Evolutionary conservation across 2,113 vertebrate genomes (phyloP).

Genomic region (Noctilio leporinus): DNA sequence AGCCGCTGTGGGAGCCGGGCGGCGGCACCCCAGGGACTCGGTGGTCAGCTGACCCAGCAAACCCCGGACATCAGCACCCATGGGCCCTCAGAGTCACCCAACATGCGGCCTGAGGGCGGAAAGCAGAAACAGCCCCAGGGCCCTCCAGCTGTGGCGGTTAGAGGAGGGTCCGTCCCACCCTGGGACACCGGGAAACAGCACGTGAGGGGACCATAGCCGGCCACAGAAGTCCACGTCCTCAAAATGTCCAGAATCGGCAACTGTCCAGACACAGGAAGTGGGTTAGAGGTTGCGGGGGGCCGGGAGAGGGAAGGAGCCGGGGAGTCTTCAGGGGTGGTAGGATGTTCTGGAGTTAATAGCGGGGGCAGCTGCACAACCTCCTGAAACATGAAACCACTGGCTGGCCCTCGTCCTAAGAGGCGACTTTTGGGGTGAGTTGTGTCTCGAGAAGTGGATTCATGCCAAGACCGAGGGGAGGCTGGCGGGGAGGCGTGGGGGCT

Average conservation of each 20-base stretch:
- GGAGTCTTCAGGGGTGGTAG: rapidly evolving
- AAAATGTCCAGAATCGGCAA: rapidly evolving
- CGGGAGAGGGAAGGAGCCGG: rapidly evolving
- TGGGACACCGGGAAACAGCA: rapidly evolving
- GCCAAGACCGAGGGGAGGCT: rapidly evolving
- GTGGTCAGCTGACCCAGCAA: rapidly evolving
- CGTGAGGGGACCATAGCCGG: rapidly evolving
- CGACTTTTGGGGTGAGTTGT: rapidly evolving
- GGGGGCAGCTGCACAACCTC: rapidly evolving
- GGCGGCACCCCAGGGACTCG: rapidly evolving
- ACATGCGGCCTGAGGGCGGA: too few species aligned
- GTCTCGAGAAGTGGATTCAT: not conserved
- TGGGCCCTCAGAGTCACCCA: too few species aligned
- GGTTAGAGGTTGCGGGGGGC: rapidly evolving
- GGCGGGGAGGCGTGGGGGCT: too few species aligned
- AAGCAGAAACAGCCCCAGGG: rapidly evolving
- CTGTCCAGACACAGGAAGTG: rapidly evolving
- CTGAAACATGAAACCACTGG: not conserved
- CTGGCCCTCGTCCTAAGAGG: rapidly evolving
- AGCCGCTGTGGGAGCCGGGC: rapidly evolving
- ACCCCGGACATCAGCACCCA: too few species aligned
- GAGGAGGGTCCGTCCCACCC: rapidly evolving
- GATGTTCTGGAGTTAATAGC: not conserved
- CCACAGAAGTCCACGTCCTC: rapidly evolving
- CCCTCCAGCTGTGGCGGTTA: rapidly evolving